These are phyloP conservation scores for Gisinianus flammeolus DNA, from an alignment of 2,888 invertebrate species.

Conservation along the genomic window DNA sequence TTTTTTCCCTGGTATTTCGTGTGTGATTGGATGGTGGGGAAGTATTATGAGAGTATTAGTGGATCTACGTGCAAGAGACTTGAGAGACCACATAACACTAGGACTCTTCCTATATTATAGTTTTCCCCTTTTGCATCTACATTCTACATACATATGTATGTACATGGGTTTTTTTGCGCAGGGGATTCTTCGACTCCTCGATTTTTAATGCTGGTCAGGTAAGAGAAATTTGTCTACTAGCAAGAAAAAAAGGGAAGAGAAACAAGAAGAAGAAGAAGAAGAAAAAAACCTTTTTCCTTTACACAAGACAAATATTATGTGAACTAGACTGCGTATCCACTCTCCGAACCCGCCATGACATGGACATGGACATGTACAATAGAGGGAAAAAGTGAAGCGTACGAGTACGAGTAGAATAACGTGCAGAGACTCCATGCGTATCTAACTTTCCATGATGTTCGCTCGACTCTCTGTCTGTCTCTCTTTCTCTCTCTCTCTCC, in stretches of 20 bases:
- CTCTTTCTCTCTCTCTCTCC: no score
- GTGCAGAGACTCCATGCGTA: slow-evolving; percentile 5
- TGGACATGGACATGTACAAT: no score
- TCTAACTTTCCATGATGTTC: not conserved
- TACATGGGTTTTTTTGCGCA: no score
- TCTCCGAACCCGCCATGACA: not conserved
- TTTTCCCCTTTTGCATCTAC: no score
- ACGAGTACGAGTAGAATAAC: slow-evolving; percentile 6
- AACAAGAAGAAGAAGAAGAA: not conserved
- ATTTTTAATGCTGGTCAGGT: slow-evolving; percentile 54
- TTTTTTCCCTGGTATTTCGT: not conserved
- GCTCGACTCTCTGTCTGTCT: no score
- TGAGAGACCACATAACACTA: not conserved
- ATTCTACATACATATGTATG: no score
- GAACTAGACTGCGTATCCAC: not conserved
- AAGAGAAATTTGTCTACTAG: slow-evolving; percentile 53
- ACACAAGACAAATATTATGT: slow-evolving; percentile 28
- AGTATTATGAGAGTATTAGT: slow-evolving; percentile 24
- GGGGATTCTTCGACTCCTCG: not conserved
- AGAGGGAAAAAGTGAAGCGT: slow-evolving; percentile 6
- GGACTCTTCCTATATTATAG: not conserved
- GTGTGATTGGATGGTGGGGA: slow-evolving; percentile 19
- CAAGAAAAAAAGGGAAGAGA: no score
- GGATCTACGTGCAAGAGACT: no score
- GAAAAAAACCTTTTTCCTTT: slow-evolving; percentile 35